Evolutionary conservation across 2,113 vertebrate species (phyloP).

Genomic region (Phaetusa simplex): DNA sequence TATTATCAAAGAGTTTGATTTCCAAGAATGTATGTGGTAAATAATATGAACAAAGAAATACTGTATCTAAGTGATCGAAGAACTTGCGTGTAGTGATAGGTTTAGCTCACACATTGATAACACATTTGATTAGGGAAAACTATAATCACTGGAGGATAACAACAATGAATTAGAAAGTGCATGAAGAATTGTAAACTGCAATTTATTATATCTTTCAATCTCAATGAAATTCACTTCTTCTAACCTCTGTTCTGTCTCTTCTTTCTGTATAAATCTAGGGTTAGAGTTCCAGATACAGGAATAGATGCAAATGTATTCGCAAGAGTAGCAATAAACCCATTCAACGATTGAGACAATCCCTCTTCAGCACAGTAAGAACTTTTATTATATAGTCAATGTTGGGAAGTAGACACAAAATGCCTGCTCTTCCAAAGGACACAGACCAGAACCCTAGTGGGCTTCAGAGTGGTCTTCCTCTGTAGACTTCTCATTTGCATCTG

Average conservation of each 20-base stretch:
- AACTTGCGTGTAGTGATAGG: background rate
- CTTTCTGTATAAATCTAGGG: background rate
- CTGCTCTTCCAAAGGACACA: background rate
- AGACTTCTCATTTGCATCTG: background rate
- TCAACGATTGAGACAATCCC: background rate
- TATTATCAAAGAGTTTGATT: background rate
- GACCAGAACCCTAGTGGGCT: background rate
- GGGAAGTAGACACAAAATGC: background rate
- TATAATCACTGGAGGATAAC: background rate
- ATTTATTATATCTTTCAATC: background rate
- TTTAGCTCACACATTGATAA: background rate
- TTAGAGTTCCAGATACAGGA: background rate
- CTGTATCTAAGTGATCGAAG: background rate
- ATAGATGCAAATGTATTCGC: fast-evolving
- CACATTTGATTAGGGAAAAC: background rate
- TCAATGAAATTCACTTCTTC: background rate
- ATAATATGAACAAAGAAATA: background rate
- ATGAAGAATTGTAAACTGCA: background rate
- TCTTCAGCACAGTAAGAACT: background rate
- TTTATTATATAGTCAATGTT: background rate
- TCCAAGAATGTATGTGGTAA: background rate
- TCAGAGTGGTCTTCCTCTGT: background rate
- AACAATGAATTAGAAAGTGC: background rate
- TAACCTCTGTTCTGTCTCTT: background rate
- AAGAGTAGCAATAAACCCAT: background rate